phyloP scores from a whole-genome alignment of 2,113 vertebrate species.

The Corythoichthys haematopterus region DNA sequence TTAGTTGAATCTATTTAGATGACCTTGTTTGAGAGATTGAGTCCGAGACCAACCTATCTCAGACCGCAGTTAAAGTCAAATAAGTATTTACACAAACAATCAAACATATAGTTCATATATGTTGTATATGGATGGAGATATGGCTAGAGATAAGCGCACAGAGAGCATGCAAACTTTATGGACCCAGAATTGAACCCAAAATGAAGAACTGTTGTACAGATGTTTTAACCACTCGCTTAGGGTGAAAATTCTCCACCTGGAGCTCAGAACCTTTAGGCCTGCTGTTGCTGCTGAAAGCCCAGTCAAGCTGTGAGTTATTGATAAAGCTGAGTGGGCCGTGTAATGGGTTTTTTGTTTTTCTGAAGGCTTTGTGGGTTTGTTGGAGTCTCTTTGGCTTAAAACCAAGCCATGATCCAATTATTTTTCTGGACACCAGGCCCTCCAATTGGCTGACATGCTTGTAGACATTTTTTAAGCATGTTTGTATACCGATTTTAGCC shows the following conservation, averaged over 20 bases:
- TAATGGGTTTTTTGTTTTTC: conserved; percentile 44
- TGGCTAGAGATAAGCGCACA: no score
- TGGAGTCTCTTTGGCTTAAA: conserved; percentile 34
- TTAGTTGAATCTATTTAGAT: no score
- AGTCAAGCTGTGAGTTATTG: conserved; percentile 58
- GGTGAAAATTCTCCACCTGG: conserved; percentile 6
- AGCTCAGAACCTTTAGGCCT: not conserved
- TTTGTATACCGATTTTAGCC: not conserved
- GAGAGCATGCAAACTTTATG: no score
- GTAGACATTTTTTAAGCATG: conserved; percentile 13
- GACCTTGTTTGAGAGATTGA: no score
- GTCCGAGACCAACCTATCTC: no score
- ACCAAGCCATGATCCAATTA: conserved; percentile 53
- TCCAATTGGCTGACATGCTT: conserved; percentile 9
- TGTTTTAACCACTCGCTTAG: not conserved
- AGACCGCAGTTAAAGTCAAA: no score
- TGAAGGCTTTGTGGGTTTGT: conserved; percentile 20
- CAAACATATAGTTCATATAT: no score
- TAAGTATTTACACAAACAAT: no score
- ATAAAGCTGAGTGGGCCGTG: conserved; percentile 53
- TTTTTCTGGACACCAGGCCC: conserved; percentile 21
- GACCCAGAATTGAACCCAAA: no score
- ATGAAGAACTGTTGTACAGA: no score
- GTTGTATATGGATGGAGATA: no score
- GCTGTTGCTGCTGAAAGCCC: conserved; percentile 21